phyloP scores from a whole-genome alignment of 2,113 vertebrate genomes.

The Telmatochromis sp. region DNA sequence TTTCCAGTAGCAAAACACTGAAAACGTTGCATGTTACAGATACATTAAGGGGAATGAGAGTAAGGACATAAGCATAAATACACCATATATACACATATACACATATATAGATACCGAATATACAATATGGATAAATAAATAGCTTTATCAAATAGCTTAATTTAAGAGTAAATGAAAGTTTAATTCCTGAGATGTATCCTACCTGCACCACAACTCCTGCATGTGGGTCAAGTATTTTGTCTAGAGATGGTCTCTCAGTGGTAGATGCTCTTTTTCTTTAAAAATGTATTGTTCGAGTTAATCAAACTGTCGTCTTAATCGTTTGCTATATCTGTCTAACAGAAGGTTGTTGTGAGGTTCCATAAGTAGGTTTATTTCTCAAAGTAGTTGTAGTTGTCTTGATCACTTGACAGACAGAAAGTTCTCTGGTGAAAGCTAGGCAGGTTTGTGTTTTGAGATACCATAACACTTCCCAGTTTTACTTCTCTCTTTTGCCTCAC shows the following conservation, averaged over 20 bases:
- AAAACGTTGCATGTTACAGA: no score
- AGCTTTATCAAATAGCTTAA: neutral
- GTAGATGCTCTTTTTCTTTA: neutral
- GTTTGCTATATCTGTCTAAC: neutral
- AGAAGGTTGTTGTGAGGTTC: neutral
- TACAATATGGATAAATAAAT: no score
- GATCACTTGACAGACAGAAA: neutral
- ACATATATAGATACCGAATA: no score
- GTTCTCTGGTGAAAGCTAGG: neutral
- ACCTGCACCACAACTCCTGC: neutral
- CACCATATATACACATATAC: no score
- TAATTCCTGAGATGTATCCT: neutral
- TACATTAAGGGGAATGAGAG: no score
- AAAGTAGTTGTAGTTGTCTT: rapidly evolving
- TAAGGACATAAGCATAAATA: no score
- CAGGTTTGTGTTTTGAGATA: neutral
- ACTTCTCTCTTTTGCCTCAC: neutral
- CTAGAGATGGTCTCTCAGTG: neutral
- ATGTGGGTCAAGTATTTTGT: neutral
- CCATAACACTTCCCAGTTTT: slow-evolving; percentile 1
- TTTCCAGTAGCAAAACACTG: rapidly evolving
- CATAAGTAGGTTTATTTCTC: neutral
- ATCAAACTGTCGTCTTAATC: neutral
- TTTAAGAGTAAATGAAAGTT: neutral
- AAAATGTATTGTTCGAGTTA: rapidly evolving